Evolutionary conservation across 2,888 invertebrate species (phyloP).

Genomic region (Synergus itoensis): DNA sequence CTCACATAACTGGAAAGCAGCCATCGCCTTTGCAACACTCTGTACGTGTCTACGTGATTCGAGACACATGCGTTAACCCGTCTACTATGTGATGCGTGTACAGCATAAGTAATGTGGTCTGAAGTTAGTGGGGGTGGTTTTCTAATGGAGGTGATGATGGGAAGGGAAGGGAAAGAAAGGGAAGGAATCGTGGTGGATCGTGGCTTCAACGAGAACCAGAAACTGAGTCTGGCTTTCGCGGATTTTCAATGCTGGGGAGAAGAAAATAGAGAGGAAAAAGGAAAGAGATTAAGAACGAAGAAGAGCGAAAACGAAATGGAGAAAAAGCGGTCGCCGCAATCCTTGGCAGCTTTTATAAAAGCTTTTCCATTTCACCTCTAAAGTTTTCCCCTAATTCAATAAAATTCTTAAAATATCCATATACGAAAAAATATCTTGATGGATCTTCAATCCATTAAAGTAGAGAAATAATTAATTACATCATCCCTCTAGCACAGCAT

Average conservation of each 20-base stretch:
- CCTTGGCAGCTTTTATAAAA: conserved; percentile 34
- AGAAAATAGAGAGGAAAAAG: conserved; percentile 30
- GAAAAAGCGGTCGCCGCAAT: conserved; percentile 38
- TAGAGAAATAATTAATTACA: background rate
- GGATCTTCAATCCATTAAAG: background rate
- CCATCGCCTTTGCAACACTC: conserved; percentile 46
- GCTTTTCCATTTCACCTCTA: conserved; percentile 10
- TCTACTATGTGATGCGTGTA: conserved; percentile 48
- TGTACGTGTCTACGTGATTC: conserved; percentile 51
- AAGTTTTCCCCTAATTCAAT: conserved; percentile 28
- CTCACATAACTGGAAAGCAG: conserved; percentile 27
- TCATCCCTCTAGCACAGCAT: too few relatives aligned
- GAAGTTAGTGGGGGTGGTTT: conserved; percentile 14
- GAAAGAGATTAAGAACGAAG: conserved; percentile 18
- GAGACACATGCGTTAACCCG: conserved; percentile 56
- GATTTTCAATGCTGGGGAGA: conserved; percentile 29
- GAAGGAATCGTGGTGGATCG: background rate
- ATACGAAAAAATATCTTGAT: background rate
- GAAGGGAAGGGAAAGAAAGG: background rate
- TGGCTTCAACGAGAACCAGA: conserved; percentile 36
- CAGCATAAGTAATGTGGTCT: conserved; percentile 47
- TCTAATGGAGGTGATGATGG: conserved; percentile 27
- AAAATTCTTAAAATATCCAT: conserved; percentile 25
- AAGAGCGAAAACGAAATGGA: conserved; percentile 10
- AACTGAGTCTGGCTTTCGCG: conserved; percentile 35